Evolutionary conservation across 1,140 invertebrate genomes (phyloP), one percentile per base, ranked within the genome.

Genomic region (Drosophila malerkotliana): DNA sequence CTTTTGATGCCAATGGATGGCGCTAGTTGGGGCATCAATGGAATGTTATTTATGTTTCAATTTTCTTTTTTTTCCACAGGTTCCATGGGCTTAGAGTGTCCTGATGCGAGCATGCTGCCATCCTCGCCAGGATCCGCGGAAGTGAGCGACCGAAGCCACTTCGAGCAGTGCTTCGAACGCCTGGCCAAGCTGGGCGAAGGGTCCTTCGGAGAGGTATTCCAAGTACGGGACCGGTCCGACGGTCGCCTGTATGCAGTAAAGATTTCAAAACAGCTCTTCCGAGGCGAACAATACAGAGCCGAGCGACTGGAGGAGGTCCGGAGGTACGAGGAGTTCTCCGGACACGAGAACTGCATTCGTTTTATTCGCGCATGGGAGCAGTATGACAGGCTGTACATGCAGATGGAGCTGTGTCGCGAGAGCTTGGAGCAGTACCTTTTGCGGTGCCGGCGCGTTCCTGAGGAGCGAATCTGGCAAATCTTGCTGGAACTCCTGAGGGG

Each of bases 311-410:
- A 94, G 77, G 96, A 97, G 92, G 95, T 96, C 1, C 92, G 93
- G 14, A 94, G 95, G 64, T 95, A 96, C 89, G 95, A 96, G 78
- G 92, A 93, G 61, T 92, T 97, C 63, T 94, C 95, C 14, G 91
- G 93, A 5, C 95, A 96, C 91, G 92, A 92, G 7, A 95, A 97
- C 92, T 94, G 95, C 85, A 94, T 97, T 6, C 91, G 93, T 54
- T 95, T 96, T 71, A 93, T 94, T 61, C 92, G 93, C 57, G 96
- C 96, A 1, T 97, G 96, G 96, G 95, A 97, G 91, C 95, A 97
- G 84, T 92, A 94, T 21, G 93, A 94, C 79, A 92, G 93, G 44
- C 92, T 96, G 2, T 96, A 95, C 78, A 95, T 97, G 71, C 94
- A 96, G 90, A 94, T 95, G 74, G 96, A 97, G 91, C 92, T 96